phyloP scores from a whole-genome alignment of 1,140 invertebrate species.

The Zaprionus vittiger region DNA sequence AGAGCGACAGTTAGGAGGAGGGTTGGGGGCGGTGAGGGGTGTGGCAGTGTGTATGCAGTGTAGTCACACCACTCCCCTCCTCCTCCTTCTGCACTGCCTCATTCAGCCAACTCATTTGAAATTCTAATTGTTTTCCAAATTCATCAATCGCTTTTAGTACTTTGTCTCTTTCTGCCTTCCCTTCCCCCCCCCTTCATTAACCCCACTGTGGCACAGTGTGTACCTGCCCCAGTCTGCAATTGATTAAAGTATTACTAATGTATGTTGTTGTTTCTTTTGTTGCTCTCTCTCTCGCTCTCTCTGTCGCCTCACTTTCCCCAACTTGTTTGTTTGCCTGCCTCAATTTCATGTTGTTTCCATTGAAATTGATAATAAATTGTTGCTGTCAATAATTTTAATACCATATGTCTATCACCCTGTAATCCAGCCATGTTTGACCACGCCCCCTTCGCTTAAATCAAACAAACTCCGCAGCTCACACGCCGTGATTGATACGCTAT shows the following conservation, averaged over 20 bases:
- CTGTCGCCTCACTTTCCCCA: not conserved
- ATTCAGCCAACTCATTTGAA: conserved; percentile 59
- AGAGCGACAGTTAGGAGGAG: too few relatives aligned
- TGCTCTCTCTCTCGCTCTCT: conserved; percentile 8
- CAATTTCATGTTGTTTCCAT: conserved; percentile 45
- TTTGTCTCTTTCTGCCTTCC: not conserved
- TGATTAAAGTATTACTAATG: conserved; percentile 61
- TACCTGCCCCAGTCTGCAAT: conserved; percentile 37
- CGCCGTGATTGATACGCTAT: conserved; percentile 50
- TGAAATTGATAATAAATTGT: conserved; percentile 77
- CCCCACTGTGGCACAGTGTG: not conserved
- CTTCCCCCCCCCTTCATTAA: too few relatives aligned
- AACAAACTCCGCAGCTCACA: conserved; percentile 1
- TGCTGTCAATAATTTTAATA: conserved; percentile 78
- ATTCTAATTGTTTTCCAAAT: conserved; percentile 79
- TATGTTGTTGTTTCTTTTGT: conserved; percentile 52
- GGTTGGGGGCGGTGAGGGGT: not conserved
- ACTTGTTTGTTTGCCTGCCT: conserved; percentile 6
- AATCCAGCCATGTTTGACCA: conserved; percentile 18
- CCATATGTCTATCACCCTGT: conserved; percentile 66
- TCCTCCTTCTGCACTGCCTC: not conserved
- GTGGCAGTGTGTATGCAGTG: not conserved
- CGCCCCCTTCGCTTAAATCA: conserved; percentile 3
- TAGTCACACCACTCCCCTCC: not conserved
- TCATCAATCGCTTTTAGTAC: conserved; percentile 62